Base-by-base conservation (phyloP, 2,797 vertebrate species). In the Microctenopoma lineatum region DNA sequence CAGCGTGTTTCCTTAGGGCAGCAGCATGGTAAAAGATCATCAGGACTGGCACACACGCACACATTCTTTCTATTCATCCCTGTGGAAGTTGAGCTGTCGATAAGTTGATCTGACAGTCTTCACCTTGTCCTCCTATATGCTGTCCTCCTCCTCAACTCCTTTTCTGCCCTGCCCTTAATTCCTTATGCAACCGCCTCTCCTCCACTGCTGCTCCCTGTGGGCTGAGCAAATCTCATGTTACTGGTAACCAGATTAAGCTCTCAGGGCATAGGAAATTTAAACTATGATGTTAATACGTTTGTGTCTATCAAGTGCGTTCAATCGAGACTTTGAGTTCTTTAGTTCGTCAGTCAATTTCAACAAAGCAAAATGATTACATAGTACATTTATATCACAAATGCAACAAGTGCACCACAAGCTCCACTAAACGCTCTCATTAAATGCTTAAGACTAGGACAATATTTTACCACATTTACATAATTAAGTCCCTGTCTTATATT, bases 61-160 rank as follows among this genome's bases (percentile, higher is more conserved):
- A 52, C 66, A 60, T 57, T 61, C 27, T 66, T 55, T 68, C 71
- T 79, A 73, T 90, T 86, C 68, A 74, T 87, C 81, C 84, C 81
- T 62, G 39, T 13, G 75, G 84, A 85, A 66, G 26, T n/a, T 54
- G 56, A 79, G 73, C 77, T 90, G 87, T 91, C 86, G 61, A 86
- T 88, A 86, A 89, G 70, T 79, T 66, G 75, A 84, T 61, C 68
- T 63, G 82, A 86, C 85, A 81, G 79, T 78, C 60, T 73, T 84
- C 84, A 82, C 85, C 80, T 81, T 62, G 71, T 81, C 79, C 25
- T 16, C 29, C 48, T 63, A 42, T 32, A 45, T 73, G 68, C 70
- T 76, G 72, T 71, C 73, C 81, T 79, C 53, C 76, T 59, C 59
- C 48, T 80, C 63, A 52, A 56, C 73, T 68, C 42, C 7, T 73